A percentile compares a stretch with the other conserved stretches of the same genome.
Conservation (phyloP, 1,140 invertebrate genomes). For the Onthophagus taurus region DNA sequence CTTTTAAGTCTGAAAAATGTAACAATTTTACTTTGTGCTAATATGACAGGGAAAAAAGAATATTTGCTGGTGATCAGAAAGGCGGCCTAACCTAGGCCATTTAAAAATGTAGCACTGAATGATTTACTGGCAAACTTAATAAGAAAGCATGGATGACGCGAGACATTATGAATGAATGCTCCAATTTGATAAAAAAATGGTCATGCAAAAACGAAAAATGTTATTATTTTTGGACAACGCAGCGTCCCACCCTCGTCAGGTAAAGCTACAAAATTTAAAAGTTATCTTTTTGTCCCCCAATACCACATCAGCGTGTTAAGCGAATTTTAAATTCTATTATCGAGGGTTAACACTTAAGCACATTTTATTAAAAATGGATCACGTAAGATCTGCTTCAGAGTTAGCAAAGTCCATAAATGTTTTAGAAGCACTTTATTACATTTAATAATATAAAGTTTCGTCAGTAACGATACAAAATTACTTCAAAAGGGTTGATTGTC, state of each 20-base stretch:
- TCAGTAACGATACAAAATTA: too few relatives aligned
- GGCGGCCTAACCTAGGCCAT: slow-evolving; percentile 10
- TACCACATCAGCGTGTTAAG: slow-evolving; percentile 38
- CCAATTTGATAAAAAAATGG: slow-evolving; percentile 31
- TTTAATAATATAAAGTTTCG: too few relatives aligned
- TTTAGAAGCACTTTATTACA: too few relatives aligned
- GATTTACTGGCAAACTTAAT: neutral
- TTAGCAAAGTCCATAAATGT: too few relatives aligned
- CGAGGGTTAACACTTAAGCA: slow-evolving; percentile 23
- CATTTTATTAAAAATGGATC: slow-evolving; percentile 20
- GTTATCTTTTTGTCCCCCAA: slow-evolving; percentile 40
- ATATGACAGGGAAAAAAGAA: slow-evolving; percentile 13
- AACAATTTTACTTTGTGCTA: slow-evolving; percentile 31
- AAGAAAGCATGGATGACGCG: slow-evolving; percentile 2
- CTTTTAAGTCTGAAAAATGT: slow-evolving; percentile 21
- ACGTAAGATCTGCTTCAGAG: neutral
- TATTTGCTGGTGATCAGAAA: slow-evolving; percentile 17
- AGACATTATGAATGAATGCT: slow-evolving; percentile 17
- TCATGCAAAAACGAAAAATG: slow-evolving; percentile 36
- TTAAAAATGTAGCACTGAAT: slow-evolving; percentile 4
- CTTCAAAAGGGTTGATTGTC: too few relatives aligned
- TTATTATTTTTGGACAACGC: slow-evolving; percentile 25
- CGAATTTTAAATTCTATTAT: slow-evolving; percentile 33
- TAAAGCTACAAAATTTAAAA: slow-evolving; percentile 32
- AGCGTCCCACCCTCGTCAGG: slow-evolving; percentile 25